Percentiles rank a stretch among this genome's conserved stretches.
Conservation (phyloP, 2,113 vertebrate genomes). For the Sitta europaea region DNA sequence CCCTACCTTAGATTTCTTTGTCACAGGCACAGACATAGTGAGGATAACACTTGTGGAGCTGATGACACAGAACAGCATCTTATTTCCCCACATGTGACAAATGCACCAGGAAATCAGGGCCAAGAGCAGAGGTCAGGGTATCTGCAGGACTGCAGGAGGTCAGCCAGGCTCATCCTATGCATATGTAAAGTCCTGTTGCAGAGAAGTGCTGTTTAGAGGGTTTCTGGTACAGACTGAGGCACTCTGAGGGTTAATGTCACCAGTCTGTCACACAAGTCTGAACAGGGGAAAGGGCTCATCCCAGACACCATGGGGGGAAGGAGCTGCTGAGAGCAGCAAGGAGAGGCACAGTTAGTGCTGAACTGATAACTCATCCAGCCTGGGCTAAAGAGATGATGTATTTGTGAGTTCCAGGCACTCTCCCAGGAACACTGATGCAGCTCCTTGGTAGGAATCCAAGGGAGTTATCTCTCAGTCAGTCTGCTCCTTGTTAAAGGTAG, state of each 20-base stretch:
- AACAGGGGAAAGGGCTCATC: background rate
- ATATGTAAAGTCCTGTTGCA: background rate
- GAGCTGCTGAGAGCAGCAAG: background rate
- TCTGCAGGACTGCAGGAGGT: background rate
- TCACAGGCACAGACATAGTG: background rate
- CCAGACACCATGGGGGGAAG: fast-evolving
- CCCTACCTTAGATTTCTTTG: background rate
- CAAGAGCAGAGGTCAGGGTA: fast-evolving
- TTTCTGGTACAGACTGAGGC: background rate
- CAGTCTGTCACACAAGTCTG: background rate
- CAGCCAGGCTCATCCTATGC: fast-evolving
- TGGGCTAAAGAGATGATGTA: background rate
- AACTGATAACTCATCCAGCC: background rate
- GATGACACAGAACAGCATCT: background rate
- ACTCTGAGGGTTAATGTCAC: background rate
- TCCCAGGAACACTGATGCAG: background rate
- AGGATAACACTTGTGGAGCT: background rate
- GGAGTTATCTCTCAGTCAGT: background rate
- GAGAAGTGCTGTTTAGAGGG: background rate
- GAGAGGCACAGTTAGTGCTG: background rate
- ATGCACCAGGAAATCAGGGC: background rate
- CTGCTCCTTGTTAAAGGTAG: background rate
- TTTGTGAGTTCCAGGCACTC: background rate
- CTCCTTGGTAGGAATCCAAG: background rate
- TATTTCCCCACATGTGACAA: background rate